Evolutionary conservation across 2,113 vertebrate genomes (phyloP).

Genomic region (Natator depressus): DNA sequence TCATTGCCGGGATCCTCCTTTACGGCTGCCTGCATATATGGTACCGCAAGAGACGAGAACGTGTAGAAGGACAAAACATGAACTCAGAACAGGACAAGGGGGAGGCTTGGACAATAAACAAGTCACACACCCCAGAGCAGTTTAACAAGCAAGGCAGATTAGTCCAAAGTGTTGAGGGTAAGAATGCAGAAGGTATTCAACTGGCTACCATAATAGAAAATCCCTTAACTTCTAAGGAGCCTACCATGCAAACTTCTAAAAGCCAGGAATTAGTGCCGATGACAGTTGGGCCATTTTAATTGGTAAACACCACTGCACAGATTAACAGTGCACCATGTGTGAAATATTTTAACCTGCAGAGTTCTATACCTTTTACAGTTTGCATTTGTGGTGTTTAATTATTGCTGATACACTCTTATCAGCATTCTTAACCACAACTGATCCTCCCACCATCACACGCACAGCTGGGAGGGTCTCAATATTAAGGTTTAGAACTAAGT

Average conservation of each 20-base stretch:
- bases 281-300: not conserved
- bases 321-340: accelerated
- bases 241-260: conserved; percentile 15
- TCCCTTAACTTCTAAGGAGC: conserved; percentile 63
- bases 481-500: not conserved
- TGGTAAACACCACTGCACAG: not conserved
- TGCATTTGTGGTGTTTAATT: accelerated
- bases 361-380: accelerated
- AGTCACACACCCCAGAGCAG: accelerated
- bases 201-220: conserved; percentile 66
- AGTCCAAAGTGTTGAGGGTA: conserved; percentile 40
- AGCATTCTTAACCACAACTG: accelerated
- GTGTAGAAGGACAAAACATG: not conserved
- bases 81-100: not conserved
- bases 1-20: conserved; percentile 82
- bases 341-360: not conserved
- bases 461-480: not conserved
- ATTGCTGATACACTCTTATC: accelerated
- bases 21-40: conserved; percentile 84
- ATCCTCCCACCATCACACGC: accelerated
- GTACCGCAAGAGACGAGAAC: conserved; percentile 69
- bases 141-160: not conserved
- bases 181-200: conserved; percentile 63
- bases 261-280: conserved; percentile 57
- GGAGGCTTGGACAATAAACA: not conserved